Evolutionary conservation across 2,888 invertebrate species (phyloP).

Genomic region (Drosophila buzzatii): DNA sequence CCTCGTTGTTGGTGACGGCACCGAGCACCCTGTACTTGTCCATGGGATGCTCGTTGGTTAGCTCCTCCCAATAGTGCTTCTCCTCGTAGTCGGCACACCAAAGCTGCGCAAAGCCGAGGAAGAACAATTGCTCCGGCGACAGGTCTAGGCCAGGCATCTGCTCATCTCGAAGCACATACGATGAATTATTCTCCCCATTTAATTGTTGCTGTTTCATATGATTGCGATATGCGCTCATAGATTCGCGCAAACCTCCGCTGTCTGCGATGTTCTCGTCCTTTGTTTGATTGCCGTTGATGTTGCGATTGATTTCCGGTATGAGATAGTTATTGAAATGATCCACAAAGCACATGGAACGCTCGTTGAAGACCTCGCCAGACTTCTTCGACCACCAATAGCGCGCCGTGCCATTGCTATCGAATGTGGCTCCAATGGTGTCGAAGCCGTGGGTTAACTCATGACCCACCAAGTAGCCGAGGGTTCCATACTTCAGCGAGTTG

Average conservation of each 20-base stretch:
- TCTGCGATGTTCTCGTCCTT: slow-evolving; percentile 83
- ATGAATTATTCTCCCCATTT: slow-evolving; percentile 15
- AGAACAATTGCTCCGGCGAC: slow-evolving; percentile 82
- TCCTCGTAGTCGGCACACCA: slow-evolving; percentile 82
- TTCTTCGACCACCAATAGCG: slow-evolving; percentile 81
- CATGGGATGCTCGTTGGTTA: slow-evolving; percentile 74
- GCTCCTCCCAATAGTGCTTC: slow-evolving; percentile 80
- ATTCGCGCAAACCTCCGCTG: slow-evolving; percentile 76
- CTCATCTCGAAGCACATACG: slow-evolving; percentile 56
- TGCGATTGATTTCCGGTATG: slow-evolving; percentile 81
- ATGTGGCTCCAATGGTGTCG: slow-evolving; percentile 74
- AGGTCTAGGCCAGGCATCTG: slow-evolving; percentile 81
- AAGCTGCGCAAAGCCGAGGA: slow-evolving; percentile 81
- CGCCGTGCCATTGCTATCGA: slow-evolving; percentile 58
- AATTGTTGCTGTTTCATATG: slow-evolving; percentile 59
- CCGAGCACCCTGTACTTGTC: slow-evolving; percentile 83
- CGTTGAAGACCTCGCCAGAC: slow-evolving; percentile 66
- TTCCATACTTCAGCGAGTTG: slow-evolving; percentile 80
- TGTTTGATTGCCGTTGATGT: slow-evolving; percentile 76
- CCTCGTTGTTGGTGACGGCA: slow-evolving; percentile 78
- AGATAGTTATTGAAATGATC: slow-evolving; percentile 74
- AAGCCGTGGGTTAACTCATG: slow-evolving; percentile 83
- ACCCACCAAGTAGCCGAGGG: slow-evolving; percentile 81
- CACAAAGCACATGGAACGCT: slow-evolving; percentile 78
- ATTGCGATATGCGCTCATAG: slow-evolving; percentile 75